These are phyloP conservation scores for Drosophila nr. perissopoda DNA, from an alignment of 2,888 invertebrate genomes.

Conservation along the genomic window DNA sequence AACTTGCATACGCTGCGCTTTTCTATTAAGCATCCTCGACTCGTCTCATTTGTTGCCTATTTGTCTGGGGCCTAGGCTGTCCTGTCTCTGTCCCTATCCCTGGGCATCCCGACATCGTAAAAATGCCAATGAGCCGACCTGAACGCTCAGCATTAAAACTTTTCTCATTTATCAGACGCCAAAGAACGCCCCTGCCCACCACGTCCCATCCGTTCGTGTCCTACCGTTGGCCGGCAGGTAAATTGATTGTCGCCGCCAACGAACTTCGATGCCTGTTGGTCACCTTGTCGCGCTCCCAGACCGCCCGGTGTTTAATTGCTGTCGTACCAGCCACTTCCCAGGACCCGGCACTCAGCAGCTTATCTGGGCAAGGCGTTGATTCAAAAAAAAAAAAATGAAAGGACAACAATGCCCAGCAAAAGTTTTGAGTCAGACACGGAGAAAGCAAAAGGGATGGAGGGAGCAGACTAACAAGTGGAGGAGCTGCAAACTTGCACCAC, in stretches of 20 bases:
- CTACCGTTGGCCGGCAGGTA: constrained; percentile 57
- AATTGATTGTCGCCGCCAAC: constrained; percentile 73
- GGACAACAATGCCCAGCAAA: constrained; percentile 58
- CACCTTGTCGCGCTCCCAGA: constrained; percentile 61
- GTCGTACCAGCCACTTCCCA: constrained; percentile 19
- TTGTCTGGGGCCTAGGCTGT: constrained; percentile 58
- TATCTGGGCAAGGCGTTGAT: constrained; percentile 39
- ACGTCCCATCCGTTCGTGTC: neutral
- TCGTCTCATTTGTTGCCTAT: constrained; percentile 76
- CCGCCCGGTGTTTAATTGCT: constrained; percentile 70
- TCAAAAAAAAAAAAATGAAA: constrained; percentile 44
- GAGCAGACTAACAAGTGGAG: neutral
- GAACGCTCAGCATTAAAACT: constrained; percentile 73
- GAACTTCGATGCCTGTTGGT: constrained; percentile 71
- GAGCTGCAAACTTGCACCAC: constrained; percentile 6
- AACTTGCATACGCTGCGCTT: constrained; percentile 70
- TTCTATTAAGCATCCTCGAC: constrained; percentile 72
- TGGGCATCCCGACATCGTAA: constrained; percentile 63
- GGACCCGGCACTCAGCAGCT: neutral
- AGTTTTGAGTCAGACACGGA: constrained; percentile 54
- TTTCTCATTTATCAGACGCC: constrained; percentile 74
- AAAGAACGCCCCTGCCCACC: constrained; percentile 18
- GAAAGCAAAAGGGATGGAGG: neutral
- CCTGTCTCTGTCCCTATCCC: constrained; percentile 2
- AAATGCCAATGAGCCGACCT: constrained; percentile 77